Conservation (phyloP, 2,888 invertebrate species). For the Drosophila melanosoma region DNA sequence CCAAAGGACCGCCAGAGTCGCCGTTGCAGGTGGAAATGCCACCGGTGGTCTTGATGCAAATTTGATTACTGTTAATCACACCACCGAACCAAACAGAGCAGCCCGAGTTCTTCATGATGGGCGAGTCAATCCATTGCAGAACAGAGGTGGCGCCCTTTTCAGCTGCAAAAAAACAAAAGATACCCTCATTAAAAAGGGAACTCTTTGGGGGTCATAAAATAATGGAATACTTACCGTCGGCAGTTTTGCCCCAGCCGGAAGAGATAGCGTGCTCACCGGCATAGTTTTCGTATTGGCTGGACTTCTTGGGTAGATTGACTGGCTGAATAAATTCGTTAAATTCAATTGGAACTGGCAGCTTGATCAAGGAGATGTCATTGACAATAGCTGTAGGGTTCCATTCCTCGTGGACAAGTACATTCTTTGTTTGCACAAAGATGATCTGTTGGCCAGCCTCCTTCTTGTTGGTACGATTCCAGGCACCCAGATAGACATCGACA, state of each 20-base stretch:
- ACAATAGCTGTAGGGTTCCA: conserved; percentile 77
- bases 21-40: conserved; percentile 81
- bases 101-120: conserved; percentile 65
- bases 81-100: conserved; percentile 70
- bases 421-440: conserved; percentile 54
- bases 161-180: conserved; percentile 30
- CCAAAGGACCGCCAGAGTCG: conserved; percentile 83
- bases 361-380: conserved; percentile 86
- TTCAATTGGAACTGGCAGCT: conserved; percentile 81
- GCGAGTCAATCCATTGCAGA: conserved; percentile 65
- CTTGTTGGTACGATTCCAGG: conserved; percentile 69
- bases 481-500: conserved; percentile 78
- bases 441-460: conserved; percentile 71
- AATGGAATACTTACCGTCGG: conserved; percentile 65
- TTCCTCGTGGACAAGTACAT: conserved; percentile 82
- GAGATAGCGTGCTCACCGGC: conserved; percentile 65
- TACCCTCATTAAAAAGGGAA: not conserved
- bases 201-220: not conserved
- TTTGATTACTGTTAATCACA: conserved; percentile 47
- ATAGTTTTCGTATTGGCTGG: conserved; percentile 35
- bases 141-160: conserved; percentile 59
- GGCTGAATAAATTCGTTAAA: conserved; percentile 78
- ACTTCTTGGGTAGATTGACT: conserved; percentile 66
- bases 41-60: conserved; percentile 78
- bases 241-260: conserved; percentile 82